Conservation (phyloP, 2,888 invertebrate species). For the Eudemis profundana region DNA sequence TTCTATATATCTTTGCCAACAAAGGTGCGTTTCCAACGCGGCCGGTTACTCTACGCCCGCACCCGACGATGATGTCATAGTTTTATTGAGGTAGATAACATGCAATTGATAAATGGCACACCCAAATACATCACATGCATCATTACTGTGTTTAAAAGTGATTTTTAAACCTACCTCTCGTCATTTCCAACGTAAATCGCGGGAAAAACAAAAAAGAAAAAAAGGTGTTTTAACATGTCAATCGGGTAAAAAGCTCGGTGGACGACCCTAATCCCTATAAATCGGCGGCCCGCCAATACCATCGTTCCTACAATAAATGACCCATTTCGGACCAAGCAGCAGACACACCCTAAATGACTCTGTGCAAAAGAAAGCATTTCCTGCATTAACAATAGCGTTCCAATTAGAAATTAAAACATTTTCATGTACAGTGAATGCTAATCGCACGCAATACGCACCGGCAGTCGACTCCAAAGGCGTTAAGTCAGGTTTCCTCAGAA, state of each 20-base stretch:
- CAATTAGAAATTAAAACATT: constrained; percentile 60
- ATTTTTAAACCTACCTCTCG: constrained; percentile 1
- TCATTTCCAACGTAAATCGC: not conserved
- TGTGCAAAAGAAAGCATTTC: constrained; percentile 47
- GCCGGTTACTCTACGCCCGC: constrained; percentile 70
- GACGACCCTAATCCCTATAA: constrained; percentile 54
- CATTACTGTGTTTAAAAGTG: not conserved
- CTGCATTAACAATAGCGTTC: constrained; percentile 52
- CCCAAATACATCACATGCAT: constrained; percentile 58
- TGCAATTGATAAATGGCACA: constrained; percentile 73
- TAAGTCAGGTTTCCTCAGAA: constrained; percentile 61
- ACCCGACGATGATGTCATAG: constrained; percentile 74
- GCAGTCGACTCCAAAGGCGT: constrained; percentile 67
- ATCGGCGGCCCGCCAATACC: constrained; percentile 51
- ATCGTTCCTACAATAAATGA: constrained; percentile 64
- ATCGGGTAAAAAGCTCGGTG: constrained; percentile 46
- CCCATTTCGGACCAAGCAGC: constrained; percentile 57
- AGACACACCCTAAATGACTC: constrained; percentile 76
- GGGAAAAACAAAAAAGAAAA: constrained; percentile 16
- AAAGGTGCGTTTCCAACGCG: constrained; percentile 48
- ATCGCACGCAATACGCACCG: constrained; percentile 71
- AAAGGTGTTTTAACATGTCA: constrained; percentile 45
- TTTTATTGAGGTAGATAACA: constrained; percentile 72
- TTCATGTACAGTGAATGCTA: constrained; percentile 57
- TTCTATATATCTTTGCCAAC: constrained; percentile 11